Evolutionary conservation across 2,797 vertebrate genomes (phyloP), one percentile per base, ranked within the genome.

Genomic region (Gadopsis bispinosus): DNA sequence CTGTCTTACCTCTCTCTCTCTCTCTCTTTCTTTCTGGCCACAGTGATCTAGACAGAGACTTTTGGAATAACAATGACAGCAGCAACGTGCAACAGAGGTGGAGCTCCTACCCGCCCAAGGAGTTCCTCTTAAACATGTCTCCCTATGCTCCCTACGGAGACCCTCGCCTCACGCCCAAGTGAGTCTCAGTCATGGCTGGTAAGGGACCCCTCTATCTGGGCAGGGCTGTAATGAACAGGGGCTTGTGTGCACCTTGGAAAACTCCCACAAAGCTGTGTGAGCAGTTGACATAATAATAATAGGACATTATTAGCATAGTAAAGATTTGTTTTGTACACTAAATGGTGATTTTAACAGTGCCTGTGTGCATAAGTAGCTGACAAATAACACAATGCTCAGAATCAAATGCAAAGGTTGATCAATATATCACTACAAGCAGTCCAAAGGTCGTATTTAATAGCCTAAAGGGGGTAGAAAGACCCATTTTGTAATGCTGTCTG

Each of bases 21-120:
- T 51, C 50, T 29, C 17, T 50, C 47, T 75, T 53, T 82, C 22
- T 96, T 89, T 94, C 91, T 94, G 94, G 93, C 94, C 94, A 85
- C 96, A 99, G 97, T 87, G 98, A 99, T 94, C 96, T 99, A 95
- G 98, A 99, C 97, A 97, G 97, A 97, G 98, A 99, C 96, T 99
- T 99, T 96, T 99, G 98, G 98, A 99, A 99, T 96, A 99, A 99
- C 96, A 99, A 99, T 95, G 98, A 99, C 96, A 99, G 97, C 97
- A 97, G 97, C 95, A 97, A 97, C 94, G 97, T 98, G 93, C 98
- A 99, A 92, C 97, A 98, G 96, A 96, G 98, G 94, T 99, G 98
- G 98, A 99, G 97, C 92, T 99, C 97, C 93, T 99, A 99, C 91
- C 98, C 98, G 84, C 97, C 98, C 92, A 99, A 99, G 95, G 98